phyloP scores from a whole-genome alignment of 2,113 vertebrate species.

The Donacobius atricapilla region DNA sequence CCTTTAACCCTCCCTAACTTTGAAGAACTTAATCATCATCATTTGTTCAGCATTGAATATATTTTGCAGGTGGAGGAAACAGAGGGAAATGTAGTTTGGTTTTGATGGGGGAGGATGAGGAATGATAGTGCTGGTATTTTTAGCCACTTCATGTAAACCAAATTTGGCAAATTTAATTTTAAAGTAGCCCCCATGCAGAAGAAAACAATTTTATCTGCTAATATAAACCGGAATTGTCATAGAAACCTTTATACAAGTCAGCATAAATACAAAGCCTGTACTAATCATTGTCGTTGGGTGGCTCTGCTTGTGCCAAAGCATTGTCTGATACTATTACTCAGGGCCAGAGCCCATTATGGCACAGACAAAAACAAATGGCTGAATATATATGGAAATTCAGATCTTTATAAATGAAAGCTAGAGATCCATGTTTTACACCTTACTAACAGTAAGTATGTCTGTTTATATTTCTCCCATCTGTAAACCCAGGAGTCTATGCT shows the following conservation, averaged over 20 bases:
- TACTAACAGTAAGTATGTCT: not conserved
- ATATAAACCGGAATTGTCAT: not conserved
- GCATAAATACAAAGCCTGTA: not conserved
- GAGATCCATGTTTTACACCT: not conserved
- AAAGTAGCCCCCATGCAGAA: not conserved
- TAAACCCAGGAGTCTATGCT: not conserved
- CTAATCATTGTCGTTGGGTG: not conserved
- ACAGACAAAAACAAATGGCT: not conserved
- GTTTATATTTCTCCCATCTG: not conserved
- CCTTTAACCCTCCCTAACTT: conserved; percentile 71
- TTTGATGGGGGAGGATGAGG: not conserved
- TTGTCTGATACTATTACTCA: not conserved
- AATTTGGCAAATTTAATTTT: not conserved
- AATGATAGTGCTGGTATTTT: not conserved
- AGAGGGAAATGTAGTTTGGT: conserved; percentile 35
- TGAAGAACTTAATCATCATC: conserved; percentile 57
- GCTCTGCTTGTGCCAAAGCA: not conserved
- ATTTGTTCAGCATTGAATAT: conserved; percentile 41
- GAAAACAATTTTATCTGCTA: not conserved
- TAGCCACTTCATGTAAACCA: not conserved
- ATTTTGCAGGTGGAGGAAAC: conserved; percentile 51
- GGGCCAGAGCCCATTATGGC: not conserved
- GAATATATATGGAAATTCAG: not conserved
- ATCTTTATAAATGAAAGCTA: not conserved
- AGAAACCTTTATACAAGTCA: not conserved